Evolutionary conservation across 1,140 invertebrate species (phyloP).

Genomic region (Drosophila eugracilis): DNA sequence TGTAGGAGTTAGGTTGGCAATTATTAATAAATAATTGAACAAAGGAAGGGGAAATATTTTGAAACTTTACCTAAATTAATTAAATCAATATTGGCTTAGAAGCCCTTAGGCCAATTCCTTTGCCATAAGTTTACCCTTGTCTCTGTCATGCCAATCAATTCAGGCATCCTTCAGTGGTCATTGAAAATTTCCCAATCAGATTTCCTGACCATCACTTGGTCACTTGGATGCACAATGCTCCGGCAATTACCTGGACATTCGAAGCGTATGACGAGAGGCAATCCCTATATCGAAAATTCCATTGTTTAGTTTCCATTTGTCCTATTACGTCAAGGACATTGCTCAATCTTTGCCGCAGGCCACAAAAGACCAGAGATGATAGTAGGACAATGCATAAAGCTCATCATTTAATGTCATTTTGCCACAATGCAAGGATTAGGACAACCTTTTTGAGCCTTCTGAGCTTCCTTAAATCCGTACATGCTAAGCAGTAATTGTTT

Average conservation of each 20-base stretch:
- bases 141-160: neutral
- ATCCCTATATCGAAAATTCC: neutral
- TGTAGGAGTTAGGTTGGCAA: neutral
- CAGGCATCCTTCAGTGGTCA: neutral
- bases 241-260: neutral
- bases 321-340: neutral
- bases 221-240: neutral
- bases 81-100: neutral
- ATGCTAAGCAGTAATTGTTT: slow-evolving; percentile 9
- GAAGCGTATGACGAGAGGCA: neutral
- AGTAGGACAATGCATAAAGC: neutral
- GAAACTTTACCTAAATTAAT: slow-evolving; percentile 1
- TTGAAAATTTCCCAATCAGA: neutral
- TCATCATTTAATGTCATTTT: slow-evolving; percentile 49
- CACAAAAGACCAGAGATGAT: neutral
- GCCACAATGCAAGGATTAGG: slow-evolving; percentile 1
- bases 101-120: neutral
- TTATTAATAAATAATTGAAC: slow-evolving; percentile 3
- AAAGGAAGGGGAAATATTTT: neutral
- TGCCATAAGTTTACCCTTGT: too few relatives aligned
- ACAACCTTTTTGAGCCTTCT: neutral
- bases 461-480: neutral
- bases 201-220: neutral
- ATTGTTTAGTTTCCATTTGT: slow-evolving; percentile 15
- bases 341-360: neutral